phyloP scores from a whole-genome alignment of 2,113 vertebrate genomes.

The Amblyopsis rosae region DNA sequence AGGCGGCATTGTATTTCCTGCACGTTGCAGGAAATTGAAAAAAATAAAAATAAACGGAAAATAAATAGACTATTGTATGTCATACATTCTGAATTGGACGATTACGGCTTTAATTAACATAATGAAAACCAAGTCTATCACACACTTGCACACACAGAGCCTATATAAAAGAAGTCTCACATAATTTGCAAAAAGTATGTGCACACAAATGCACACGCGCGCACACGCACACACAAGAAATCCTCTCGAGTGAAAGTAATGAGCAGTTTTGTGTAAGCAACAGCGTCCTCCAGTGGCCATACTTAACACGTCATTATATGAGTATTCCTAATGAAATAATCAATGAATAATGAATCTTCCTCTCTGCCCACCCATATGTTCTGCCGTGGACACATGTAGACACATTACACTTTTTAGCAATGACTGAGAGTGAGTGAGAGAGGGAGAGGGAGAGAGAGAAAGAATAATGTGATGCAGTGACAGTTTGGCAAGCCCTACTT shows the following conservation, averaged over 20 bases:
- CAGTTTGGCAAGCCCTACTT: too few species aligned
- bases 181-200: background rate
- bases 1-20: too few species aligned
- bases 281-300: constrained; percentile 53
- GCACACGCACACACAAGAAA: constrained; percentile 1
- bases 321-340: too few species aligned
- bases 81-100: constrained; percentile 18
- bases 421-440: too few species aligned
- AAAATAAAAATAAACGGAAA: constrained; percentile 14
- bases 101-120: constrained; percentile 16
- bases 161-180: background rate
- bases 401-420: background rate
- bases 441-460: background rate
- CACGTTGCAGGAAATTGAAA: constrained; percentile 10
- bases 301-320: background rate
- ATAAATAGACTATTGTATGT: constrained; percentile 8
- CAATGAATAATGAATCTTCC: background rate
- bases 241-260: background rate
- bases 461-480: too few species aligned
- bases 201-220: constrained; percentile 2
- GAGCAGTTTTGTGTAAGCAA: constrained; percentile 52
- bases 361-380: background rate
- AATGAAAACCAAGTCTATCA: constrained; percentile 7
- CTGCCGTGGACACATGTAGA: background rate
- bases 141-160: background rate